These are phyloP conservation scores for Rhombomys opimus DNA, from an alignment of 2,113 vertebrate genomes.

Conservation along the genomic window DNA sequence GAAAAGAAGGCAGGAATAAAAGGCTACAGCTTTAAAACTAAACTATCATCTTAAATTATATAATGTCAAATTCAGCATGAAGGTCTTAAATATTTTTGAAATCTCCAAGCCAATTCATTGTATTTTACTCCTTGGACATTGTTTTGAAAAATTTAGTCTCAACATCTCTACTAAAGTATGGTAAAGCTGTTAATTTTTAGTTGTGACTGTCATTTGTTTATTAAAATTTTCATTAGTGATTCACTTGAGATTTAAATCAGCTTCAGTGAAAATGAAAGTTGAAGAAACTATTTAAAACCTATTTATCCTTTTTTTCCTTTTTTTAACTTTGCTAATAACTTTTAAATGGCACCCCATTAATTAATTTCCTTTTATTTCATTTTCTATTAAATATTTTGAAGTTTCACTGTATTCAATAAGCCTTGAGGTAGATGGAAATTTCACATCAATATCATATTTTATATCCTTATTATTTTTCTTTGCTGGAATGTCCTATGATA, in stretches of 20 bases:
- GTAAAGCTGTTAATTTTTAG: background rate
- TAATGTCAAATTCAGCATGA: background rate
- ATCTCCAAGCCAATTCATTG: background rate
- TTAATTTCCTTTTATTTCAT: constrained; percentile 46
- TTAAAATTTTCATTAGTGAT: background rate
- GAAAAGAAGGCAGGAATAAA: background rate
- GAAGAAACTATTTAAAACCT: background rate
- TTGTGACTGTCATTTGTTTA: background rate
- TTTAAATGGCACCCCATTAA: background rate
- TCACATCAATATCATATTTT: constrained; percentile 9
- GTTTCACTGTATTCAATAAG: constrained; percentile 27
- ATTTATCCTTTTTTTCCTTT: constrained; percentile 22
- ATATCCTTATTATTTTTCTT: constrained; percentile 19
- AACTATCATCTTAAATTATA: background rate
- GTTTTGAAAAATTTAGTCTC: background rate
- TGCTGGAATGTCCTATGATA: constrained; percentile 30
- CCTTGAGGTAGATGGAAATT: background rate
- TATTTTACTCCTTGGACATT: background rate
- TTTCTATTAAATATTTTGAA: constrained; percentile 14
- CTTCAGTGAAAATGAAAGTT: constrained; percentile 32
- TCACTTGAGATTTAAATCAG: constrained; percentile 23
- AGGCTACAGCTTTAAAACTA: constrained; percentile 18
- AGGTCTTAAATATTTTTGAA: constrained; percentile 32
- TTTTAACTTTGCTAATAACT: constrained; percentile 19
- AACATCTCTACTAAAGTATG: background rate